Conservation (phyloP, 2,113 vertebrate genomes). For the Ctenodactylus gundi region DNA sequence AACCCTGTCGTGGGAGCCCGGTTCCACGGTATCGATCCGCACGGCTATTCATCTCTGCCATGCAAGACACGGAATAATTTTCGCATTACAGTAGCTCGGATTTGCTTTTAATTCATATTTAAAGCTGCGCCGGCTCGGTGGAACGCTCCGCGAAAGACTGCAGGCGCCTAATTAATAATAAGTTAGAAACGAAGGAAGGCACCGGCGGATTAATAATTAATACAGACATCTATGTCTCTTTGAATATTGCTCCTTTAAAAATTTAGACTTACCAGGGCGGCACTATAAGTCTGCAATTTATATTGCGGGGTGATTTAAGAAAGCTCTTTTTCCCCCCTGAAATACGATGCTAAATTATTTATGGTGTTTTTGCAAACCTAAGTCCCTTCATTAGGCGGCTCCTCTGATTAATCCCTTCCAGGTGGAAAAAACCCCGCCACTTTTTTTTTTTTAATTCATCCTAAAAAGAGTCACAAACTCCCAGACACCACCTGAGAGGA, state of each 20-base stretch:
- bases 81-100: conserved; percentile 91
- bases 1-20: conserved; percentile 90
- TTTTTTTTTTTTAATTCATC: conserved; percentile 15
- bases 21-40: conserved; percentile 93
- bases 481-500: not conserved
- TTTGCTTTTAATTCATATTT: conserved; percentile 95
- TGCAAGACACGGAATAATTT: conserved; percentile 93
- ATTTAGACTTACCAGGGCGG: conserved; percentile 85
- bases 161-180: conserved; percentile 95
- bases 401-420: conserved; percentile 74
- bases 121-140: conserved; percentile 88
- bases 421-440: conserved; percentile 73
- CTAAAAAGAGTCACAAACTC: conserved; percentile 15
- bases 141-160: conserved; percentile 89
- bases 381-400: conserved; percentile 84
- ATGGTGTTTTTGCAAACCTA: conserved; percentile 85
- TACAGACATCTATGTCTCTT: conserved; percentile 89
- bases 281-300: conserved; percentile 87
- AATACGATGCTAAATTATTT: conserved; percentile 88
- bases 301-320: conserved; percentile 87
- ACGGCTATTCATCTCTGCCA: conserved; percentile 91
- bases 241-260: conserved; percentile 90
- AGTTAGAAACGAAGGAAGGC: conserved; percentile 91
- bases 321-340: conserved; percentile 86
- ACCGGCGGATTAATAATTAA: conserved; percentile 91